Conservation (phyloP, 2,113 vertebrate species). For the Oryzias melastigma region DNA sequence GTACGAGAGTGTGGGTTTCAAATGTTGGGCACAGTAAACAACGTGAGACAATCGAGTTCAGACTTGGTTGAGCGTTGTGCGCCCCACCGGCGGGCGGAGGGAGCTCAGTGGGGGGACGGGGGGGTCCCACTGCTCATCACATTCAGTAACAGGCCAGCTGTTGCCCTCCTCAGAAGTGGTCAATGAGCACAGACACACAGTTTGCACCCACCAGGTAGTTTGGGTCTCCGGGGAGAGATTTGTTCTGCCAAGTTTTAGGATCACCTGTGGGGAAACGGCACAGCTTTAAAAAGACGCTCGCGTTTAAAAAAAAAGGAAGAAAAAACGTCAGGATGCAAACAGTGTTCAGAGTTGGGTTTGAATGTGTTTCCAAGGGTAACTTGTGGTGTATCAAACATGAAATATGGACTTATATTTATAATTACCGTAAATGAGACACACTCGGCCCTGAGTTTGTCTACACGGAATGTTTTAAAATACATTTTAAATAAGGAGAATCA, state of each 20-base stretch:
- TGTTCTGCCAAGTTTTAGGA: conserved; percentile 99
- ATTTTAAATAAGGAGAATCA: too few relatives aligned
- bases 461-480: too few relatives aligned
- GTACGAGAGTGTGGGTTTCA: conserved; percentile 33
- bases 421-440: too few relatives aligned
- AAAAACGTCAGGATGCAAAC: too few relatives aligned
- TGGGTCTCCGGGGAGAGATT: conserved; percentile 97
- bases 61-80: conserved; percentile 79
- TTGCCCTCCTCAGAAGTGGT: conserved; percentile 93
- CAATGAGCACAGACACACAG: conserved; percentile 98
- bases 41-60: conserved; percentile 73
- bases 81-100: conserved; percentile 49
- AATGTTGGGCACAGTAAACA: conserved; percentile 68
- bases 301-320: neutral
- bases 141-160: conserved; percentile 87
- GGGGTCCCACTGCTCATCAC: conserved; percentile 70
- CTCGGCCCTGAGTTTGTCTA: too few relatives aligned
- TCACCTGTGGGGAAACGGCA: conserved; percentile 79
- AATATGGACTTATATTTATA: too few relatives aligned
- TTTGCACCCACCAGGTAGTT: conserved; percentile 99
- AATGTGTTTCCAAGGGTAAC: too few relatives aligned
- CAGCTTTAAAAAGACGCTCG: neutral
- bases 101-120: conserved; percentile 15
- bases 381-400: too few relatives aligned
- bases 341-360: too few relatives aligned